Percentiles rank a stretch among this genome's conserved stretches.
These are phyloP conservation scores for Chlorops oryzae DNA, from an alignment of 1,140 invertebrate species.

Conservation along the genomic window DNA sequence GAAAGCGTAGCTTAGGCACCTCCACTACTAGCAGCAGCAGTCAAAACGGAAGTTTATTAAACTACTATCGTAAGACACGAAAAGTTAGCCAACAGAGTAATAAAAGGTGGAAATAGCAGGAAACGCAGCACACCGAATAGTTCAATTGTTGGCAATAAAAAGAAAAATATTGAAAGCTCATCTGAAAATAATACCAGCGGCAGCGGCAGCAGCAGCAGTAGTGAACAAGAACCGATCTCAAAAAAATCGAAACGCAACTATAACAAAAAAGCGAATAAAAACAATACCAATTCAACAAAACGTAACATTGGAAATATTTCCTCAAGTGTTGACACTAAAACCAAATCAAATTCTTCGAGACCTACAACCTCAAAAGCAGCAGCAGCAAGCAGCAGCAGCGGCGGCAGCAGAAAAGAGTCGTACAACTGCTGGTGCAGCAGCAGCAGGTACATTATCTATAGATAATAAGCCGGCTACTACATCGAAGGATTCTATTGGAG, in stretches of 20 bases:
- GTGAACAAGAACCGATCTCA: conserved; percentile 1
- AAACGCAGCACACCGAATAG: conserved; percentile 1
- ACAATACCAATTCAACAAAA: neutral
- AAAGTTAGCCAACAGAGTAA: conserved; percentile 32
- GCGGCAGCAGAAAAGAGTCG: conserved; percentile 2
- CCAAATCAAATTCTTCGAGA: conserved; percentile 14
- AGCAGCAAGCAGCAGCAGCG: conserved; percentile 9
- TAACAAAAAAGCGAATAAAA: neutral
- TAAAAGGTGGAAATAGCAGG: conserved; percentile 15
- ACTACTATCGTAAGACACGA: conserved; percentile 44
- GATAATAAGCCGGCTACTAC: neutral
- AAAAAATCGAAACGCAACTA: neutral
- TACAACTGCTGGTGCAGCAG: conserved; percentile 3
- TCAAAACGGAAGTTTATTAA: conserved; percentile 35
- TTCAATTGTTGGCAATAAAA: too few relatives aligned
- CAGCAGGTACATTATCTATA: too few relatives aligned
- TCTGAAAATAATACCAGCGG: conserved; percentile 2
- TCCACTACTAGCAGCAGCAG: conserved; percentile 12
- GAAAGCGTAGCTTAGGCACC: conserved; percentile 8
- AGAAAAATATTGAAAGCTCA: neutral
- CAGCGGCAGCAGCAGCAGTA: conserved; percentile 7
- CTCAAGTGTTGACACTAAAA: conserved; percentile 15
- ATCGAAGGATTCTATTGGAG: too few relatives aligned
- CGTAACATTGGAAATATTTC: conserved; percentile 8
- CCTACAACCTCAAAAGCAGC: conserved; percentile 14